Evolutionary conservation across 2,888 invertebrate genomes (phyloP).

Genomic region (Priocnemis perturbator): DNA sequence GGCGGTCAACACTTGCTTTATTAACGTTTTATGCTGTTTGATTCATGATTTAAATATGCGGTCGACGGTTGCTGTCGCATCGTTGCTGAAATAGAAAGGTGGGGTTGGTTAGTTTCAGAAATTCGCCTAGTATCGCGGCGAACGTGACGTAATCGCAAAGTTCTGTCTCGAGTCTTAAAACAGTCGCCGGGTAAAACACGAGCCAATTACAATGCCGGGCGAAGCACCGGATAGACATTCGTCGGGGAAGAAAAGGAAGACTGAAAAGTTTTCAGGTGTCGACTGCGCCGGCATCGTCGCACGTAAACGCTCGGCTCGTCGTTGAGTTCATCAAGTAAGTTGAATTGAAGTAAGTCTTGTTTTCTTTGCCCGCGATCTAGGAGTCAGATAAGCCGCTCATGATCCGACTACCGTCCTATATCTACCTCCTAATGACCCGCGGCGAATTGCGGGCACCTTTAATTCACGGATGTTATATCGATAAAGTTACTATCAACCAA

Average conservation of each 20-base stretch:
- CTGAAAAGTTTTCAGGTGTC: constrained; percentile 38
- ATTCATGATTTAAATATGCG: too few species aligned
- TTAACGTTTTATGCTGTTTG: too few species aligned
- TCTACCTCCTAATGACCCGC: constrained; percentile 54
- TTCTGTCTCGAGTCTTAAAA: background rate
- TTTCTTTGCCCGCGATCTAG: constrained; percentile 59
- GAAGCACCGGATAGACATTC: constrained; percentile 13
- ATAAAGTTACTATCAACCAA: constrained; percentile 47
- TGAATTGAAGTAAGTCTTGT: constrained; percentile 65
- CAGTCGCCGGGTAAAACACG: constrained; percentile 15
- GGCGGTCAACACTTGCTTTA: too few species aligned
- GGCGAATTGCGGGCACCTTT: constrained; percentile 48
- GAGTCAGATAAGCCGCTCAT: constrained; percentile 54
- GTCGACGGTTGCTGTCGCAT: too few species aligned
- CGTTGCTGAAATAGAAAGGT: too few species aligned
- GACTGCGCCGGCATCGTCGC: constrained; percentile 2
- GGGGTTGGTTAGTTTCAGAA: too few species aligned
- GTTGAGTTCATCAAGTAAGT: constrained; percentile 65
- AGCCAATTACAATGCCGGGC: constrained; percentile 15
- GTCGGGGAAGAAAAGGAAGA: constrained; percentile 24
- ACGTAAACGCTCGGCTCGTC: constrained; percentile 34
- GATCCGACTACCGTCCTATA: constrained; percentile 48
- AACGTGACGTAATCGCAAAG: too few species aligned
- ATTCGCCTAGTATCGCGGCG: too few species aligned
- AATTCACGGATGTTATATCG: constrained; percentile 58